Conservation (phyloP, 2,888 invertebrate genomes). For the Diaprepes abbreviatus region DNA sequence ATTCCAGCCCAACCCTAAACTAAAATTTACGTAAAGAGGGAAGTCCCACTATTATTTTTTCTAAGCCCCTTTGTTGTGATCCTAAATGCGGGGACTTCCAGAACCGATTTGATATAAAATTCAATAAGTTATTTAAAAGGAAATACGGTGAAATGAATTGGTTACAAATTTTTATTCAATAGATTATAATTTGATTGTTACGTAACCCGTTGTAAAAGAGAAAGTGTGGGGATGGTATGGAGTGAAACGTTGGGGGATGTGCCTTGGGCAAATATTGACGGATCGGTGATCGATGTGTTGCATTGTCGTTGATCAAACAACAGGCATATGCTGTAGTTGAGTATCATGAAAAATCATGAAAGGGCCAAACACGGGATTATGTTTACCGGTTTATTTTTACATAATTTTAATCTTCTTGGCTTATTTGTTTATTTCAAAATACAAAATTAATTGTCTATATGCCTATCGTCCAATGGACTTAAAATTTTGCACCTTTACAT, state of each 20-base stretch:
- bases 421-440: too few species aligned
- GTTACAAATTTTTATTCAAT: constrained; percentile 43
- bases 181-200: constrained; percentile 40
- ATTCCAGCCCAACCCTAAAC: constrained; percentile 7
- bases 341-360: too few species aligned
- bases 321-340: background rate
- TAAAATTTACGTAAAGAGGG: constrained; percentile 1
- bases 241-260: constrained; percentile 17
- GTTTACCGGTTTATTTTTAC: too few species aligned
- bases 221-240: constrained; percentile 15
- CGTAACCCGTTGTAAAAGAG: constrained; percentile 7
- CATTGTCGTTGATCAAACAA: background rate
- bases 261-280: constrained; percentile 30
- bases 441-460: too few species aligned
- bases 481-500: too few species aligned
- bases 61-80: constrained; percentile 27
- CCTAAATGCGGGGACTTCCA: constrained; percentile 28
- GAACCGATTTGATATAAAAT: constrained; percentile 36
- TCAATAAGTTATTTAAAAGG: constrained; percentile 37
- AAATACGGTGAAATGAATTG: constrained; percentile 32
- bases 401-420: too few species aligned
- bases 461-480: too few species aligned
- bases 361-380: too few species aligned
- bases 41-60: constrained; percentile 26
- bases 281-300: constrained; percentile 18